These are phyloP conservation scores for Serinus canaria DNA, from an alignment of 2,113 vertebrate genomes.

Conservation along the genomic window DNA sequence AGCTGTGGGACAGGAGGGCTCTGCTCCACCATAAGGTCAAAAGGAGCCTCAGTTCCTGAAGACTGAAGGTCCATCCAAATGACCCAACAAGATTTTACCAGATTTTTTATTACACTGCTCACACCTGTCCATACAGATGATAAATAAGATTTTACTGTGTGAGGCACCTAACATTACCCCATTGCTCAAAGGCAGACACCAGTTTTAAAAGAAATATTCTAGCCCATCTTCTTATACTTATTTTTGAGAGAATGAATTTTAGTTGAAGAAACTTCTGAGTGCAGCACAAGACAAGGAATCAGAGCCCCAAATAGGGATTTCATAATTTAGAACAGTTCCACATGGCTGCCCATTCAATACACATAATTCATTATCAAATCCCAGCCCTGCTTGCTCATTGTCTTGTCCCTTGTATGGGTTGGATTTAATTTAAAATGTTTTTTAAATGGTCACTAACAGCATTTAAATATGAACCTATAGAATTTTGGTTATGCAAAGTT, in stretches of 20 bases:
- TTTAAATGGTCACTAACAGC: neutral
- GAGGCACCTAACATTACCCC: neutral
- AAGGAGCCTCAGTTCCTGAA: neutral
- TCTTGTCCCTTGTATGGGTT: neutral
- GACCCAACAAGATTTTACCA: neutral
- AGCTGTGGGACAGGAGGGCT: neutral
- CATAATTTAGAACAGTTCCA: slow-evolving; percentile 40
- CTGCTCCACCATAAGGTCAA: neutral
- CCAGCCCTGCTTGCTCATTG: neutral
- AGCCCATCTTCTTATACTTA: neutral
- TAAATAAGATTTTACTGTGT: neutral
- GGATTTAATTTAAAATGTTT: slow-evolving; percentile 17
- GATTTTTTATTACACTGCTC: neutral
- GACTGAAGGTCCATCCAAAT: neutral
- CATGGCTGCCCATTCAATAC: slow-evolving; percentile 5
- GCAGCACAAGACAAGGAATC: neutral
- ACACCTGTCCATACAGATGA: neutral
- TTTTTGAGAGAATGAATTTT: neutral
- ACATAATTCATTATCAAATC: neutral
- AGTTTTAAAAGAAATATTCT: neutral
- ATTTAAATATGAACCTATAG: neutral
- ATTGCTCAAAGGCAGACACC: neutral
- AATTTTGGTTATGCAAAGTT: neutral
- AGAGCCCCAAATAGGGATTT: neutral
- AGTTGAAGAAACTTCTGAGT: neutral